Evolutionary conservation across 2,888 invertebrate genomes (phyloP).

Genomic region (Atethmia centrago): DNA sequence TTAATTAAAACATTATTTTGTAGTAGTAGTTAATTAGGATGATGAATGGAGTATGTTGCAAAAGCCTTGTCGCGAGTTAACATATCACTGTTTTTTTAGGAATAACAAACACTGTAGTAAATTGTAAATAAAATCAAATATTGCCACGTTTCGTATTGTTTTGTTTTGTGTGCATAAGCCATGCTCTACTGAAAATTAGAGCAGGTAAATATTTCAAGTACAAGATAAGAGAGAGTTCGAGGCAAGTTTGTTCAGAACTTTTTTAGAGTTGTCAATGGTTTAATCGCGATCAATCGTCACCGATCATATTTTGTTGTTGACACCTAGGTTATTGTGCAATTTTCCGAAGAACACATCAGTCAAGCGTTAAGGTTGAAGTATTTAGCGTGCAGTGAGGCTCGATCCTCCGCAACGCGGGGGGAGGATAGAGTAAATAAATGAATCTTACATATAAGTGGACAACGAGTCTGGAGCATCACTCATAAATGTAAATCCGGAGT

Average conservation of each 20-base stretch:
- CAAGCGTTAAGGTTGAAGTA: conserved; percentile 89
- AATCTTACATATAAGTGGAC: conserved; percentile 87
- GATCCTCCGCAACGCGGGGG: conserved; percentile 86
- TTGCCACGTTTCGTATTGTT: not conserved
- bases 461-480: conserved; percentile 86
- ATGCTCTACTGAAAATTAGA: not conserved
- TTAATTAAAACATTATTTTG: not conserved
- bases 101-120: not conserved
- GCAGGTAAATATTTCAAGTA: conserved; percentile 44
- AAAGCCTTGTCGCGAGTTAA: not conserved
- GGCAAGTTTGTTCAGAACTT: conserved; percentile 64
- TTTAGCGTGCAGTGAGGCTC: conserved; percentile 87
- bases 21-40: not conserved
- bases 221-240: too few species aligned
- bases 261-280: conserved; percentile 71
- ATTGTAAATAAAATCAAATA: not conserved
- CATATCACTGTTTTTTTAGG: not conserved
- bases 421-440: conserved; percentile 89
- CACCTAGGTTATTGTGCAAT: conserved; percentile 88
- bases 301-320: conserved; percentile 86
- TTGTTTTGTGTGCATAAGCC: not conserved
- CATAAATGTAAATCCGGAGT: conserved; percentile 82
- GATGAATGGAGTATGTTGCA: not conserved
- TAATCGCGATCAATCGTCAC: conserved; percentile 79
- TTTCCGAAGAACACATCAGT: conserved; percentile 87